These are phyloP conservation scores for Probosciger aterrimus DNA, from an alignment of 2,113 vertebrate species.

Conservation along the genomic window DNA sequence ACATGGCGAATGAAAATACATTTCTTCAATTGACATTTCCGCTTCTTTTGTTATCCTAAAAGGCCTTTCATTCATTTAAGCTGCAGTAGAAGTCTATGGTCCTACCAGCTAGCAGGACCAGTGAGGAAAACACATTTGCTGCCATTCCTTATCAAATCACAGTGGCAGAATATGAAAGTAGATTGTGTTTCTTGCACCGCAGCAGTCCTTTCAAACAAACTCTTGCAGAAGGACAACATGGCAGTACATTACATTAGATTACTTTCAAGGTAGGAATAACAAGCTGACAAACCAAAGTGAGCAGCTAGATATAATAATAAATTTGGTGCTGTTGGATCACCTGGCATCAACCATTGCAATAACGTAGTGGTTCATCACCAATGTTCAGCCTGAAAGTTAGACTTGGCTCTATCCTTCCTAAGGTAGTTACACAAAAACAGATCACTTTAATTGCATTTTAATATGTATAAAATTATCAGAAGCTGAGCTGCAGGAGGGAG, in stretches of 20 bases:
- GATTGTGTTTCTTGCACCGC: not conserved
- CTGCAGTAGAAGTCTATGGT: not conserved
- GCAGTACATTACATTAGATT: not conserved
- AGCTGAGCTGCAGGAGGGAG: not conserved
- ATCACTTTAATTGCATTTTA: not conserved
- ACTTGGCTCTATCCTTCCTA: not conserved
- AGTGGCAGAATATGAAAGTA: not conserved
- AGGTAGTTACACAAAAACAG: not conserved
- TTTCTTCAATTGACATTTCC: not conserved
- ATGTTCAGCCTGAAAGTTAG: not conserved
- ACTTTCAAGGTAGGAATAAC: not conserved
- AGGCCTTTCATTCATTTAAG: not conserved
- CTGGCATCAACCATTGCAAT: not conserved
- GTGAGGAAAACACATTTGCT: not conserved
- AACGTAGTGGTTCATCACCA: not conserved
- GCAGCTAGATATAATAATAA: not conserved
- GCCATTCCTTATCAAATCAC: not conserved
- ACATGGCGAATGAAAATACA: not conserved
- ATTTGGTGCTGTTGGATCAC: not conserved
- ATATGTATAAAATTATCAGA: not conserved
- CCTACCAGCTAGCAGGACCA: not conserved
- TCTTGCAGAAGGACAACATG: not conserved
- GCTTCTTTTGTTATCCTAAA: not conserved
- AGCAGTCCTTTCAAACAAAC: not conserved
- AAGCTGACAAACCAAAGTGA: not conserved